Conservation (phyloP, 2,888 invertebrate species). For the Lamproptera curius region DNA sequence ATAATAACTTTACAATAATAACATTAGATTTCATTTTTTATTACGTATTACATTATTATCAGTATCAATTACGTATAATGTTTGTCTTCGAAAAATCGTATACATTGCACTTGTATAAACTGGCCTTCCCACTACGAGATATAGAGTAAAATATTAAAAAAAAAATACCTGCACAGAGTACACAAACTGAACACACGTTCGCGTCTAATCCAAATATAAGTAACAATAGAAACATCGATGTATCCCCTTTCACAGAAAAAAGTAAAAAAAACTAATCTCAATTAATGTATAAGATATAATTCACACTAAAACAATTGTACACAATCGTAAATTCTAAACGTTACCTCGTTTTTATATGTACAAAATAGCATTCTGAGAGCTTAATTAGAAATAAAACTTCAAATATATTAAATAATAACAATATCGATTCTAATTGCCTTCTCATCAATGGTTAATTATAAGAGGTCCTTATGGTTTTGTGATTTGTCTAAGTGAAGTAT, state of each 20-base stretch:
- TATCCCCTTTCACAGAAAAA: conserved; percentile 39
- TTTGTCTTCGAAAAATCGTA: conserved; percentile 76
- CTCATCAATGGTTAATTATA: conserved; percentile 78
- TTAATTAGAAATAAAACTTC: conserved; percentile 76
- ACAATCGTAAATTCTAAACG: conserved; percentile 69
- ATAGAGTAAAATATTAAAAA: conserved; percentile 39
- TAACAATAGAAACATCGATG: conserved; percentile 52
- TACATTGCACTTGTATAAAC: conserved; percentile 78
- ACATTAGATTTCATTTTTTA: conserved; percentile 65
- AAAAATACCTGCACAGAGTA: conserved; percentile 40
- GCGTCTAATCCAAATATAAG: conserved; percentile 40
- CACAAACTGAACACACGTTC: conserved; percentile 58
- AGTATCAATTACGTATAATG: conserved; percentile 74
- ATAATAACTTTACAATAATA: conserved; percentile 63
- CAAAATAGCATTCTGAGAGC: conserved; percentile 73
- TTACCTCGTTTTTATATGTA: conserved; percentile 68
- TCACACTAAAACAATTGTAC: conserved; percentile 78
- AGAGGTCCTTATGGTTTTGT: conserved; percentile 79
- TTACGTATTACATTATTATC: conserved; percentile 71
- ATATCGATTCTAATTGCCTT: conserved; percentile 77
- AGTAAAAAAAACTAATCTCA: conserved; percentile 58
- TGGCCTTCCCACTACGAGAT: conserved; percentile 65
- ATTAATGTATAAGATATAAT: conserved; percentile 72
- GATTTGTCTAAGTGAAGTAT: conserved; percentile 54
- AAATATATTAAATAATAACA: conserved; percentile 79